Evolutionary conservation across 2,113 vertebrate species (phyloP).

Genomic region (Xiphias gladius): DNA sequence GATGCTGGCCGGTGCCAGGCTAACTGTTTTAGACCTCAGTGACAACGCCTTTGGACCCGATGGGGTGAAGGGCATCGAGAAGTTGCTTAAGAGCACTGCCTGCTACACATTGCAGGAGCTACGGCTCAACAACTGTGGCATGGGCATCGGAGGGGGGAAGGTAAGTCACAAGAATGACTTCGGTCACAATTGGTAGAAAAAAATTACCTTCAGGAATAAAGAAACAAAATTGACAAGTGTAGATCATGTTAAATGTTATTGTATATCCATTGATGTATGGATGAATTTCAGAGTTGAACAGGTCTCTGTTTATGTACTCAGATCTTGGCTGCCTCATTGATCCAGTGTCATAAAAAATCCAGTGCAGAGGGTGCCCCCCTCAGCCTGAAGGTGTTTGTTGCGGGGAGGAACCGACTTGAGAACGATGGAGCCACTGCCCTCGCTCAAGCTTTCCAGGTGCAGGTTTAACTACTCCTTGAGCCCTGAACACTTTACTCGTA

Average conservation of each 20-base stretch:
- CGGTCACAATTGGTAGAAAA: background rate
- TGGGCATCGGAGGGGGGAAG: slow-evolving; percentile 98
- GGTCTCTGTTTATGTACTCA: slow-evolving; percentile 63
- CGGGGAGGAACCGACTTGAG: slow-evolving; percentile 96
- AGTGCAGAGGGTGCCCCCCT: slow-evolving; percentile 87
- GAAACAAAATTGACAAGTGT: background rate
- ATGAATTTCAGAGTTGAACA: background rate
- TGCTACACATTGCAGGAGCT: slow-evolving; percentile 93
- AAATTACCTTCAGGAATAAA: background rate
- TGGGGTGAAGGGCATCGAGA: slow-evolving; percentile 94
- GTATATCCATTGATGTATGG: background rate
- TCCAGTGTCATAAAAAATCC: slow-evolving; percentile 89
- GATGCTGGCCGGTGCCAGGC: slow-evolving; percentile 89
- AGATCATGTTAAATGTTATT: background rate
- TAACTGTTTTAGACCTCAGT: slow-evolving; percentile 94
- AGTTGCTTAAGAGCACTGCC: slow-evolving; percentile 89
- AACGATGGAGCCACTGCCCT: slow-evolving; percentile 96
- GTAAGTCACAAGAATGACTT: slow-evolving; percentile 69
- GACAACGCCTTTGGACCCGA: slow-evolving; percentile 99
- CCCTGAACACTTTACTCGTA: background rate
- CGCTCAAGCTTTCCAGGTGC: slow-evolving; percentile 95
- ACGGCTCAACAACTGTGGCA: slow-evolving; percentile 97
- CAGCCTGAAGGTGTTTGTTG: slow-evolving; percentile 93
- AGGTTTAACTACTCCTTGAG: background rate
- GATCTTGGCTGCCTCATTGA: slow-evolving; percentile 94